Percentiles rank a stretch among this genome's conserved stretches.
Evolutionary conservation across 2,888 invertebrate species (phyloP).

Genomic region (Parapristionchus giblindavisi): DNA sequence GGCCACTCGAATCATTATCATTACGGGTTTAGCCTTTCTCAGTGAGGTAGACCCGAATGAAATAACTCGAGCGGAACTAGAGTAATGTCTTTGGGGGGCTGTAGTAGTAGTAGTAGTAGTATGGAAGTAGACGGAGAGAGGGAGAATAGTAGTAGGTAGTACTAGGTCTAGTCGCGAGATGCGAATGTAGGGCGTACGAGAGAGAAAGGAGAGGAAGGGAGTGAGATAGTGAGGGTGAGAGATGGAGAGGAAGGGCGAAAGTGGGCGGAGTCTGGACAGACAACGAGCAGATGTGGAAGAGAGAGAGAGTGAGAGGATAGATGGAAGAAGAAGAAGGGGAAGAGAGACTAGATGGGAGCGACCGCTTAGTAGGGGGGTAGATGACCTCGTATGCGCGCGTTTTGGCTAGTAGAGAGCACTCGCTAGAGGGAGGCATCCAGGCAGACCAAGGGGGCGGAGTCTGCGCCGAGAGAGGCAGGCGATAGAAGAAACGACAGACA

Average conservation of each 20-base stretch:
- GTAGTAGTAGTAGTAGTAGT: no score
- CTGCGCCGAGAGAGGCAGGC: constrained; percentile 9
- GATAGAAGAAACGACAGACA: background rate
- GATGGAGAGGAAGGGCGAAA: constrained; percentile 19
- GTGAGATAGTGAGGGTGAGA: constrained; percentile 31
- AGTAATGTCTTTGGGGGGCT: constrained; percentile 7
- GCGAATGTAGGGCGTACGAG: constrained; percentile 35
- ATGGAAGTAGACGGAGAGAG: background rate
- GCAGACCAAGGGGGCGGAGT: constrained; percentile 20
- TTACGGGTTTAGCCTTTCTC: constrained; percentile 35
- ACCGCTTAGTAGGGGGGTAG: constrained; percentile 37
- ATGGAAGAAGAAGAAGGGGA: background rate
- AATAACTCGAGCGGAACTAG: constrained; percentile 34
- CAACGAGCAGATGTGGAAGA: constrained; percentile 1
- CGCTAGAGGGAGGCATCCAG: constrained; percentile 35
- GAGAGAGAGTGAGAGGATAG: constrained; percentile 10
- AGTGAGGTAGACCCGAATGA: constrained; percentile 37
- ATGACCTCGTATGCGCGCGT: constrained; percentile 38
- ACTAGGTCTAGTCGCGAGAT: constrained; percentile 10
- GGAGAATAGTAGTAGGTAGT: no score
- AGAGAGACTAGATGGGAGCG: constrained; percentile 21
- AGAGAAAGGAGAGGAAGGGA: constrained; percentile 22
- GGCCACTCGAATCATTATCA: constrained; percentile 38
- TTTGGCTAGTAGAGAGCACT: constrained; percentile 28
- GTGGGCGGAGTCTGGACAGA: background rate